Evolutionary conservation across 1,140 invertebrate genomes (phyloP).

Genomic region (Magallana angulata): DNA sequence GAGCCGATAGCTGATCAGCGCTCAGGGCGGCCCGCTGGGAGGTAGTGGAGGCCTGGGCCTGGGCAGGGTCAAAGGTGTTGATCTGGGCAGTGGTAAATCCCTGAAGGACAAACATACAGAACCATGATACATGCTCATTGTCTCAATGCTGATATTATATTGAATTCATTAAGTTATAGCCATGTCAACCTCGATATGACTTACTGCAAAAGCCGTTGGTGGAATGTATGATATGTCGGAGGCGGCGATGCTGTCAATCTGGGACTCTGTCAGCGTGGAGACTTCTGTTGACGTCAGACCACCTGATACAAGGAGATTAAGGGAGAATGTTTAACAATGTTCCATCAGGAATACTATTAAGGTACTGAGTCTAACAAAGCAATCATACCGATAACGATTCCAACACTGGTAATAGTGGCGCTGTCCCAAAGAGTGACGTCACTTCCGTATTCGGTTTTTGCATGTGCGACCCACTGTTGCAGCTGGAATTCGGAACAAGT

Average conservation of each 20-base stretch:
- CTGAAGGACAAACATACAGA: conserved; percentile 12
- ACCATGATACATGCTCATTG: too few relatives aligned
- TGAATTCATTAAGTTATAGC: too few relatives aligned
- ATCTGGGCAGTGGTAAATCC: conserved; percentile 51
- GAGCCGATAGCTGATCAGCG: conserved; percentile 43
- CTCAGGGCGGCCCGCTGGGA: conserved; percentile 47
- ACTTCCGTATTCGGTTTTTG: conserved; percentile 52
- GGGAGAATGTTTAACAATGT: too few relatives aligned
- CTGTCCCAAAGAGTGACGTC: conserved; percentile 49
- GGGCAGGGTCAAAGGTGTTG: conserved; percentile 49
- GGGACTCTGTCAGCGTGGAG: conserved; percentile 45
- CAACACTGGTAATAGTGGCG: conserved; percentile 51
- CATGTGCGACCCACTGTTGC: conserved; percentile 30
- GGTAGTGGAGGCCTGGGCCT: conserved; percentile 50
- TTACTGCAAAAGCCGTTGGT: conserved; percentile 49
- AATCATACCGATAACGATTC: conserved; percentile 50
- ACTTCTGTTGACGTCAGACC: conserved; percentile 43
- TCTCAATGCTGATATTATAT: too few relatives aligned
- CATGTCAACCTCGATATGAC: background rate
- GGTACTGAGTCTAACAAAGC: background rate
- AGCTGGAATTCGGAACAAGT: conserved; percentile 52
- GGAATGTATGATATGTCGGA: conserved; percentile 52
- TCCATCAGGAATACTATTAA: background rate
- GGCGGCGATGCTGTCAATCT: conserved; percentile 53
- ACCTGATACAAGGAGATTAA: conserved; percentile 10